phyloP scores from a whole-genome alignment of 2,113 vertebrate genomes.

The Balaeniceps rex region DNA sequence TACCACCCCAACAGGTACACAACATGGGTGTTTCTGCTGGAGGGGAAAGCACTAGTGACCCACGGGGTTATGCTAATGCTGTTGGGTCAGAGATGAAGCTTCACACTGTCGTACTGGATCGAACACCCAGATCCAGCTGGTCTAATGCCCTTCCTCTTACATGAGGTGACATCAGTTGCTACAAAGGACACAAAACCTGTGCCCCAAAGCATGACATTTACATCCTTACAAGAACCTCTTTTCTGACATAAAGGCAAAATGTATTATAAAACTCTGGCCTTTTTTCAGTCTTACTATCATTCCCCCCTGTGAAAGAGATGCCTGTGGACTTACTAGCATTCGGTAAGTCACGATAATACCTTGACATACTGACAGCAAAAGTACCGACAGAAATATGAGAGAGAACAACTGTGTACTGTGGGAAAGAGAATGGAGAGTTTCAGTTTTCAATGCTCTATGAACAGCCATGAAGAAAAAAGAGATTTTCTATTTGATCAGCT shows the following conservation, averaged over 20 bases:
- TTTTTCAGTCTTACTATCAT: not conserved
- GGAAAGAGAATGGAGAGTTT: not conserved
- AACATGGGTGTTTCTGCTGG: not conserved
- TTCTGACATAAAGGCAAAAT: not conserved
- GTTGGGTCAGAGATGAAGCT: no score
- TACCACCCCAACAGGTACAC: accelerated
- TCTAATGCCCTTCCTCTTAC: not conserved
- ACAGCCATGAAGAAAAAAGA: not conserved
- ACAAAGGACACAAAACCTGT: not conserved
- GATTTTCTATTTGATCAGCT: not conserved
- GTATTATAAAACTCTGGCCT: not conserved
- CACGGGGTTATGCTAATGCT: accelerated
- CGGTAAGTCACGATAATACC: not conserved
- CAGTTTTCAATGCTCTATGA: not conserved
- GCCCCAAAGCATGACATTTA: not conserved
- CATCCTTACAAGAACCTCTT: not conserved
- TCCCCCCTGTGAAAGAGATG: not conserved
- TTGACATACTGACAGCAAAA: not conserved
- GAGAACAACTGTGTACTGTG: not conserved
- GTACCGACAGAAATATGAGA: not conserved
- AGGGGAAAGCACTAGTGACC: not conserved
- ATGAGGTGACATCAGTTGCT: not conserved
- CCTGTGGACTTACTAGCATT: not conserved
- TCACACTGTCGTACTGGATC: accelerated
- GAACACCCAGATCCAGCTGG: not conserved